Conservation (phyloP, 2,797 vertebrate species). For the Rallus crepitans region DNA sequence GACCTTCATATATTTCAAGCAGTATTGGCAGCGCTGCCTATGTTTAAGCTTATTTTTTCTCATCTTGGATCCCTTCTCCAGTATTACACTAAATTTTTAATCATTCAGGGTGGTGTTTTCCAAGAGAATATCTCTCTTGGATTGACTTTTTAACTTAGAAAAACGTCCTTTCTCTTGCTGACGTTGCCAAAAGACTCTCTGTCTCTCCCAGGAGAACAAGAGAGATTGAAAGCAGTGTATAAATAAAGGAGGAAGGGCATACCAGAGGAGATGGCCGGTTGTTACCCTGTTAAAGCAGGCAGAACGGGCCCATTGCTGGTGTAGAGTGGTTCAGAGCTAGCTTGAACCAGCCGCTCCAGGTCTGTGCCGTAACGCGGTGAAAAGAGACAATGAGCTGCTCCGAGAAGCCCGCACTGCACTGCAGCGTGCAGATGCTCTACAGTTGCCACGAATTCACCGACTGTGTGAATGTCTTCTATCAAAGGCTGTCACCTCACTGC, state of each 20-base stretch:
- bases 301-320: not conserved
- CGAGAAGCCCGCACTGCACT: not conserved
- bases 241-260: not conserved
- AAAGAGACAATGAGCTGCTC: not conserved
- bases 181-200: not conserved
- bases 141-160: not conserved
- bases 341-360: constrained; percentile 39
- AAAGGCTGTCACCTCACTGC: not conserved
- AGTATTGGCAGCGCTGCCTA: not conserved
- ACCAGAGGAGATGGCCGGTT: not conserved
- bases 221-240: not conserved
- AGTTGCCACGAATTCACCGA: not conserved
- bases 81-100: not conserved
- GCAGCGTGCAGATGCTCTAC: not conserved
- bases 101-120: not conserved
- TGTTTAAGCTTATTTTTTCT: not conserved
- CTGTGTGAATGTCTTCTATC: not conserved
- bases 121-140: not conserved
- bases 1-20: not conserved
- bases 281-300: not conserved
- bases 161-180: not conserved
- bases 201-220: not conserved
- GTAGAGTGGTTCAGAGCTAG: constrained; percentile 3
- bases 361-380: not conserved
- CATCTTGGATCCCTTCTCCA: not conserved